Base-by-base conservation (phyloP, 2,888 invertebrate species). In the Noctua janthina region DNA sequence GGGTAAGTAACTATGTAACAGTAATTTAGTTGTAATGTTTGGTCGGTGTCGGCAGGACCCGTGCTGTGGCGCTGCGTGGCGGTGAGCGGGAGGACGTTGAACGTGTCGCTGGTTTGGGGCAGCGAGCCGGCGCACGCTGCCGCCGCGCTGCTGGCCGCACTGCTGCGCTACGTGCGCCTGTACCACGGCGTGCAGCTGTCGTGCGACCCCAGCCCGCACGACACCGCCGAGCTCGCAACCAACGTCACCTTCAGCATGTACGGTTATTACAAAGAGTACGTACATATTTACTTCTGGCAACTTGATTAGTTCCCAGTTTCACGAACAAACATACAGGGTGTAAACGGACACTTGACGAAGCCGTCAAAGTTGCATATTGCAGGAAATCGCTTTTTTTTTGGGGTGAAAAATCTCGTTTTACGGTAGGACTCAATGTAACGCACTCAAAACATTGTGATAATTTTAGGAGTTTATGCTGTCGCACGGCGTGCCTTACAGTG, bases 81-180 rank as follows among this genome's bases (percentile, higher is more conserved):
- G 98, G 98, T 98, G 97, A 97, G 1, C 96, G 98, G 98, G 91
- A 10, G 1, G 29, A 10, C 43, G 7, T 66, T 13, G 17, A 35
- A 2, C 62, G 69, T 91, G 71, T 17, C 67, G 43, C 98, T 99
- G 84, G 98, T 98, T 96, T 99, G 99, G 95, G 98, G 98, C 95
- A 98, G 98, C 23, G 97, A 97, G 75, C 97, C 98, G 80, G 94
- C 97, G 39, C 97, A 97, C 82, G 98, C 98, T 87, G 98, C 98
- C 64, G 99, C 98, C 95, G 98, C 98, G 88, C 98, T 98, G 93
- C 96, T 99, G 79, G 97, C 97, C 90, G 98, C 98, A 43, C 97
- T 98, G 67, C 96, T 99, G 68, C 98, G 98, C 92, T 94, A 96
- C 71, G 98, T 98, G 93, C 95, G 99, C 81, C 98, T 98, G 89